Conservation (phyloP, 1,140 invertebrate species). For the Teleogryllus occipitalis region DNA sequence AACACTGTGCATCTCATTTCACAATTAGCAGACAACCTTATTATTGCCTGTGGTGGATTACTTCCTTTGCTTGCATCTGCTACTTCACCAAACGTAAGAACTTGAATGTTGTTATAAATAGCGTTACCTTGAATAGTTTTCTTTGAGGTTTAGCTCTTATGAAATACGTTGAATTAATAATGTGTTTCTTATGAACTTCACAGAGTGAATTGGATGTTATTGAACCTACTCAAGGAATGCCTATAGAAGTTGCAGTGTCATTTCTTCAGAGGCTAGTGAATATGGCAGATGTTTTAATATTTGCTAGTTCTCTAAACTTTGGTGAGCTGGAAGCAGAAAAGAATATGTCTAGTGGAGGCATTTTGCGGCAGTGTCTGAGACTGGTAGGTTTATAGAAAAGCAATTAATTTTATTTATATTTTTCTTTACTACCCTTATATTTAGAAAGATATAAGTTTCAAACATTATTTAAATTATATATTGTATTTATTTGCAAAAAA, state of each 20-base stretch:
- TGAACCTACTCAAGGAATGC: constrained; percentile 97
- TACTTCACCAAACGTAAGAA: constrained; percentile 93
- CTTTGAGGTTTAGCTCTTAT: neutral
- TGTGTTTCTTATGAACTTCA: neutral
- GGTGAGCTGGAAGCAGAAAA: constrained; percentile 97
- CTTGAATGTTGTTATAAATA: neutral
- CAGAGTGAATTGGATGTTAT: constrained; percentile 97
- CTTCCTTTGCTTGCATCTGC: constrained; percentile 93
- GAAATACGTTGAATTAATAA: neutral
- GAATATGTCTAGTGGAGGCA: constrained; percentile 99
- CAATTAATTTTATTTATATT: too few species aligned
- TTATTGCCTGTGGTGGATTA: constrained; percentile 96
- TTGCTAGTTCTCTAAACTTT: constrained; percentile 95
- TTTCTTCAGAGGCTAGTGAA: constrained; percentile 94
- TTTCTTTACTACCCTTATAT: too few species aligned
- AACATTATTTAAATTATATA: too few species aligned
- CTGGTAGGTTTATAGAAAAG: constrained; percentile 55
- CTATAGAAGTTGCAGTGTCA: constrained; percentile 92
- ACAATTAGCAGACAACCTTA: constrained; percentile 96
- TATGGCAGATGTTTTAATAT: constrained; percentile 97
- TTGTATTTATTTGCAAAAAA: too few species aligned
- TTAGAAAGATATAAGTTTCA: too few species aligned
- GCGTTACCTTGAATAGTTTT: neutral
- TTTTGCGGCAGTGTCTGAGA: constrained; percentile 90
- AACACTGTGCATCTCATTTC: constrained; percentile 99